These are phyloP conservation scores for Trichosurus vulpecula DNA, from an alignment of 2,797 vertebrate species.

Conservation along the genomic window DNA sequence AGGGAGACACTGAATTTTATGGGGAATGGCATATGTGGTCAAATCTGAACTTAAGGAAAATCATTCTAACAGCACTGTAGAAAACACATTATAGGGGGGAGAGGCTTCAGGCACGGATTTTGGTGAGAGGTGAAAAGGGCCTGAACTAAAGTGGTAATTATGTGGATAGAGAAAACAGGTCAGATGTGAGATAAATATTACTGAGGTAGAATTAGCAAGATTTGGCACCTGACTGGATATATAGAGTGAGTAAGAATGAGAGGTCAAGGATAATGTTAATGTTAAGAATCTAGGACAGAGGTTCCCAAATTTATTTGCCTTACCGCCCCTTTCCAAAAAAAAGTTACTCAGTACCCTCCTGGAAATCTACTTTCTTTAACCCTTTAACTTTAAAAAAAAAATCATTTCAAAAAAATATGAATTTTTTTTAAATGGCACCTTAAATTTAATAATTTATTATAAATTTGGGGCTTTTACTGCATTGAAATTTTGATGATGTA, in stretches of 20 bases:
- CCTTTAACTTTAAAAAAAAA: too few species aligned
- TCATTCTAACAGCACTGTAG: neutral
- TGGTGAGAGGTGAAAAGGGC: neutral
- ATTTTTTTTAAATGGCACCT: too few species aligned
- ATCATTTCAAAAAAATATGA: too few species aligned
- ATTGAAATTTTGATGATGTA: too few species aligned
- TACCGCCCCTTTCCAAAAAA: too few species aligned
- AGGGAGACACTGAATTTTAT: neutral
- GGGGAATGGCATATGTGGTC: neutral
- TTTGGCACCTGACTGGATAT: neutral
- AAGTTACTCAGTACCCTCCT: too few species aligned
- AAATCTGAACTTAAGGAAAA: neutral
- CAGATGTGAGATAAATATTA: neutral
- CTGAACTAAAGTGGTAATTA: neutral
- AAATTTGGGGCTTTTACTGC: too few species aligned
- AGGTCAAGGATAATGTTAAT: neutral
- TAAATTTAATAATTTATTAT: too few species aligned
- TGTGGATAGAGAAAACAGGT: neutral
- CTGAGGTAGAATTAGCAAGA: neutral
- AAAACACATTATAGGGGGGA: neutral
- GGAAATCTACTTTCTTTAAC: too few species aligned
- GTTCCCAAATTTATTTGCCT: too few species aligned
- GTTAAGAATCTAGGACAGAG: neutral
- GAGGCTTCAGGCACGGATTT: neutral
- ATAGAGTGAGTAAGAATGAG: neutral